Base-by-base conservation (phyloP, 2,797 vertebrate genomes). In the Buceros bicornis region DNA sequence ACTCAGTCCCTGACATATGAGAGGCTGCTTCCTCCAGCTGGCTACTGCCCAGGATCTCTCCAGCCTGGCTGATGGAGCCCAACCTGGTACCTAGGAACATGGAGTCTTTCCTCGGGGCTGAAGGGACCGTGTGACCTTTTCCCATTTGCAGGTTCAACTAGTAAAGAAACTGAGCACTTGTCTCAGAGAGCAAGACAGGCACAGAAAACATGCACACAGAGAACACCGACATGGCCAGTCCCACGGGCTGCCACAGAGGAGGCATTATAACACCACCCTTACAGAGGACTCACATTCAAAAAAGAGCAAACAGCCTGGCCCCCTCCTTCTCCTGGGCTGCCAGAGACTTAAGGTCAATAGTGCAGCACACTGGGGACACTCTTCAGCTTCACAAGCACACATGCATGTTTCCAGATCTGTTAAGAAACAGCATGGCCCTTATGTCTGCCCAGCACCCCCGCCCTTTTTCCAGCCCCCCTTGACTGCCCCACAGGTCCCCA, bases 141-240 rank as follows among this genome's bases (percentile, higher is more conserved):
- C 43, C 20, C 4, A 25, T 58, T 21, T 58, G 16, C 25, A 53
- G 12, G 15, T 61, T 61, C 26, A 67, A 15, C 13, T 18, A 26
- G 13, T 35, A 50, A 35, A 26, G 21, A 58, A 76, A 21, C 26
- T 14, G 20, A 76, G 13, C 11, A 11, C 13, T 31, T 43, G 17
- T 58, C 37, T 11, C 26, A 37, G 11, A 50, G 7, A 42, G 37
- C 37, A 40, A 40, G 37, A 40, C 37, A 40, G 37, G 37, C 37
- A 40, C 10, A 40, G 37, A 40, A 40, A 40, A 31, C 20, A 14
- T 5, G 8, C 12, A 29, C 31, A 25, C 8, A 50, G 16, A 51
- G 12, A 17, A 35, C 35, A 17, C 17, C 3, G 10, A 14, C 12
- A 47, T 1, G 1, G 5, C 4, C 0, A 1, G 37, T 45, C 37